Conservation (phyloP, 92 coral and sea anemone species). For the Phenganax stokvisi region DNA sequence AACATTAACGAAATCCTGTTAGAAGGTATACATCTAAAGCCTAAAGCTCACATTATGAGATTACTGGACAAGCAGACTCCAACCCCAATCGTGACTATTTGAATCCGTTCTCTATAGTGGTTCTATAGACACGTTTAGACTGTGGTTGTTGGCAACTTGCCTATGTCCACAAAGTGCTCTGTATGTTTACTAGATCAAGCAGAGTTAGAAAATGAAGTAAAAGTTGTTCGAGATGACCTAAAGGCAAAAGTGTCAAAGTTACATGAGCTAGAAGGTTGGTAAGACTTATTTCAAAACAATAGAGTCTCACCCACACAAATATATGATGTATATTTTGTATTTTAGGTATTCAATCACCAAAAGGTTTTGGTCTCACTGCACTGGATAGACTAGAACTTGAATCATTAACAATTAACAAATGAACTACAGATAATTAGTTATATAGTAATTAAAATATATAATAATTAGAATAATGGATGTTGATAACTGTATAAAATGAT, state of each 20-base stretch:
- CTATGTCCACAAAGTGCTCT: background rate
- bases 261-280: slow-evolving; percentile 81
- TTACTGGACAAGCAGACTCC: no score
- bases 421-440: background rate
- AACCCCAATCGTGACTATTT: no score
- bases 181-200: slow-evolving; percentile 59
- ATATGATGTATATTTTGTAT: background rate
- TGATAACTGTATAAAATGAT: background rate
- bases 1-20: slow-evolving; percentile 59
- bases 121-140: no score
- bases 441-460: background rate
- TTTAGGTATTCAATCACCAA: slow-evolving; percentile 64
- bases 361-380: slow-evolving; percentile 72
- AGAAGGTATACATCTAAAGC: slow-evolving; percentile 49
- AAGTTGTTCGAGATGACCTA: slow-evolving; percentile 53
- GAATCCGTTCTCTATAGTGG: no score
- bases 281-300: background rate
- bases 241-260: slow-evolving; percentile 82
- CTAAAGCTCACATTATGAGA: no score
- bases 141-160: no score
- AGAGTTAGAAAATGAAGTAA: slow-evolving; percentile 61
- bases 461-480: background rate
- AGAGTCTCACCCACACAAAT: background rate
- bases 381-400: slow-evolving; percentile 57
- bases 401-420: background rate